phyloP scores from a whole-genome alignment of 2,888 invertebrate species.

The Caenorhabditis panamensis region DNA sequence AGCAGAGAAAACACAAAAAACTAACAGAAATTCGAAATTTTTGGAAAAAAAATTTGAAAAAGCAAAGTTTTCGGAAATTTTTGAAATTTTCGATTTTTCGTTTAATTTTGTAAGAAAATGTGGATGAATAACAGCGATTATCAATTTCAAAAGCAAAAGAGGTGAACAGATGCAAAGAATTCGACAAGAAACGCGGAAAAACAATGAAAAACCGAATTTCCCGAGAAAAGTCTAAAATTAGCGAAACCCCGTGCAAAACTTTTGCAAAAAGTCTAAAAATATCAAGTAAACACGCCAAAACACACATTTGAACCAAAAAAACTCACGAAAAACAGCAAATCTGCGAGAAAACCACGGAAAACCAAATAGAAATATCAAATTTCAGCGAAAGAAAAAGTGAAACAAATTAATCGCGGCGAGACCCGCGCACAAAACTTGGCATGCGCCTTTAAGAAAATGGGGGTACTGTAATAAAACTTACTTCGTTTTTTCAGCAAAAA shows the following conservation, averaged over 20 bases:
- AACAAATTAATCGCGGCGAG: conserved; percentile 28
- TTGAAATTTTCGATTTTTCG: too few relatives aligned
- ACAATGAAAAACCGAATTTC: neutral
- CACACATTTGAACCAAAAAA: conserved; percentile 9
- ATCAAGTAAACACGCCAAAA: neutral
- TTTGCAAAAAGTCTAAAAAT: too few relatives aligned
- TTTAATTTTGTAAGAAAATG: neutral
- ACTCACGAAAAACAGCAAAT: neutral
- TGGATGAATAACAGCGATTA: too few relatives aligned
- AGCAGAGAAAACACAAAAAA: too few relatives aligned
- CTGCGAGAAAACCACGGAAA: neutral
- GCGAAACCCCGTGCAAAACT: neutral
- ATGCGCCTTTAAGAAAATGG: conserved; percentile 27
- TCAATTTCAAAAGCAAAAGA: neutral
- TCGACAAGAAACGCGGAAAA: too few relatives aligned
- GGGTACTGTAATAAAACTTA: conserved; percentile 25
- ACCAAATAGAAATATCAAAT: neutral
- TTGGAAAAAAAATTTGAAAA: neutral
- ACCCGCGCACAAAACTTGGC: neutral
- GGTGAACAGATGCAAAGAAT: neutral
- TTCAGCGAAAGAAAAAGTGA: neutral
- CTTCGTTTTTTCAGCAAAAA: conserved; percentile 37
- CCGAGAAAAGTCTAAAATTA: neutral
- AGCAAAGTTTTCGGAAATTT: neutral
- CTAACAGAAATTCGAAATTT: too few relatives aligned